These are phyloP conservation scores for Ophion slaviceki DNA, from an alignment of 2,888 invertebrate species.

Conservation along the genomic window DNA sequence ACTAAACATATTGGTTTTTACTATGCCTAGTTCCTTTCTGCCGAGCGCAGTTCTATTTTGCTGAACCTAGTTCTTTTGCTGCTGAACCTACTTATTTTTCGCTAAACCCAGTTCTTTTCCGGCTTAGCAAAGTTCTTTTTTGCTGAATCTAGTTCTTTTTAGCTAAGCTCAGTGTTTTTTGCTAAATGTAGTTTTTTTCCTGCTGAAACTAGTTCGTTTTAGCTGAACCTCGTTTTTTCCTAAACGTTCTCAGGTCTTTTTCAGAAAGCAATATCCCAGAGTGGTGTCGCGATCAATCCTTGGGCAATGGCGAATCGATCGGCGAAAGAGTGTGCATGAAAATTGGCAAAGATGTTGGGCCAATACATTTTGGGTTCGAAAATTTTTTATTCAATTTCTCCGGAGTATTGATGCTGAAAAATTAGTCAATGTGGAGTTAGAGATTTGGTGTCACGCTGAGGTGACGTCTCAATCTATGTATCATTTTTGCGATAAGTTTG, in stretches of 20 bases:
- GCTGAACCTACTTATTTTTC: too few relatives aligned
- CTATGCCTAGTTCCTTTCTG: too few relatives aligned
- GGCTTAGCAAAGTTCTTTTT: too few relatives aligned
- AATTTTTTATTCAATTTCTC: slow-evolving; percentile 73
- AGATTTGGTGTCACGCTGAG: slow-evolving; percentile 34
- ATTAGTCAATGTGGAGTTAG: slow-evolving; percentile 67
- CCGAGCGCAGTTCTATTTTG: too few relatives aligned
- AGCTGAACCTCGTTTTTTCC: background rate
- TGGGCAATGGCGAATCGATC: slow-evolving; percentile 69
- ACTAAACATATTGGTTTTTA: too few relatives aligned
- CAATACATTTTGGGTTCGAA: slow-evolving; percentile 70
- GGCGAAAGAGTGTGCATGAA: slow-evolving; percentile 64
- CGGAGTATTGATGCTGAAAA: slow-evolving; percentile 68
- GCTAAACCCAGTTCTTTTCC: too few relatives aligned
- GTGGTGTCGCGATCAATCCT: slow-evolving; percentile 73
- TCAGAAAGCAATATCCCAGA: slow-evolving; percentile 78
- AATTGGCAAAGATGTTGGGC: slow-evolving; percentile 72
- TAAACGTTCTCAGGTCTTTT: slow-evolving; percentile 74
- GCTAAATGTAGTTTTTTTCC: too few relatives aligned
- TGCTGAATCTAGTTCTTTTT: too few relatives aligned
- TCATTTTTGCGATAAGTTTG: slow-evolving; percentile 28
- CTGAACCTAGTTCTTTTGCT: too few relatives aligned
- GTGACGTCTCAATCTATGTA: slow-evolving; percentile 54
- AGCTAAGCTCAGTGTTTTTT: too few relatives aligned
- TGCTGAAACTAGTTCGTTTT: too few relatives aligned